Conservation (phyloP, 2,113 vertebrate species). For the Galemys pyrenaicus region DNA sequence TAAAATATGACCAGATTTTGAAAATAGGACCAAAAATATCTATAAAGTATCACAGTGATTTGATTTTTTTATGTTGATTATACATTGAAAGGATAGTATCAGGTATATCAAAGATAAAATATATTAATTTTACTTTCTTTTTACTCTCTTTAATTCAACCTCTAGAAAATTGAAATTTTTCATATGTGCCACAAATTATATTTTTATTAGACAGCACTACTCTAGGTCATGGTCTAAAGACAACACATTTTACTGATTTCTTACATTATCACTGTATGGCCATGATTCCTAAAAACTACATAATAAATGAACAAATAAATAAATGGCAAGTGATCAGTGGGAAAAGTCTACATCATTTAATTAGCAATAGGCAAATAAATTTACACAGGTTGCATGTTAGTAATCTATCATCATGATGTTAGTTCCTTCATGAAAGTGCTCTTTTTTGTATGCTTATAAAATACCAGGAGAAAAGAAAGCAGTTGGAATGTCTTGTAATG, state of each 20-base stretch:
- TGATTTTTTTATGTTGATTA: neutral
- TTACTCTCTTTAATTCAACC: neutral
- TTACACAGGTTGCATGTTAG: neutral
- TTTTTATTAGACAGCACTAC: neutral
- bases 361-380: slow-evolving; percentile 11
- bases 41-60: neutral
- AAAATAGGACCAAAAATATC: neutral
- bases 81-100: neutral
- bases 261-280: neutral
- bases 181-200: neutral
- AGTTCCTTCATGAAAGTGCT: neutral
- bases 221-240: neutral
- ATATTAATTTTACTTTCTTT: neutral
- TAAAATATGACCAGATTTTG: neutral
- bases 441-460: neutral
- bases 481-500: neutral
- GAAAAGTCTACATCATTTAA: neutral
- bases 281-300: neutral
- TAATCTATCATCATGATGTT: neutral
- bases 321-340: neutral
- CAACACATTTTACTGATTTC: neutral
- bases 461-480: neutral
- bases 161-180: neutral
- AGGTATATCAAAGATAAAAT: neutral
- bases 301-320: neutral